Percentiles rank a stretch among this genome's conserved stretches.
Conservation (phyloP, 2,113 vertebrate genomes). For the Anser cygnoides region DNA sequence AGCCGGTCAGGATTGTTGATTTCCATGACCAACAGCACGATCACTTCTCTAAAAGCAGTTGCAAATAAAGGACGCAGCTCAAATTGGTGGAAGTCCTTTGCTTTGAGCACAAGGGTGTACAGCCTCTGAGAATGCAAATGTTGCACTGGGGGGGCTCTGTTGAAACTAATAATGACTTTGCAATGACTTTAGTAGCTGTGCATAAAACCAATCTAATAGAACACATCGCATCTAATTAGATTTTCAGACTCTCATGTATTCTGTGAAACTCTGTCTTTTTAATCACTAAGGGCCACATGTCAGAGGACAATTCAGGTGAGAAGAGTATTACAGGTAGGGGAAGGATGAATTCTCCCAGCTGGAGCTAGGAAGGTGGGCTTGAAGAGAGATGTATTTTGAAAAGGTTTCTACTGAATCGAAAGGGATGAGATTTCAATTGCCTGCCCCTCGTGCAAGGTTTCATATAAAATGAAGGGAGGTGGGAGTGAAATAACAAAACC, state of each 20-base stretch:
- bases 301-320: background rate
- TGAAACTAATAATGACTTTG: background rate
- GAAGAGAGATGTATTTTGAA: background rate
- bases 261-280: background rate
- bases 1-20: background rate
- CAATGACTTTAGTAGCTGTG: background rate
- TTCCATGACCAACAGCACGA: background rate
- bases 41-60: background rate
- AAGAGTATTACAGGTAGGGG: background rate
- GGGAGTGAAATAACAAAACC: background rate
- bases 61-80: background rate
- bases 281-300: background rate
- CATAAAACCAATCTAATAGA: background rate
- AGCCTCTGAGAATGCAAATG: background rate
- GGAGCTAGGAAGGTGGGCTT: background rate
- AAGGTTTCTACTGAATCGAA: background rate
- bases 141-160: background rate
- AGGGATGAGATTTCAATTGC: background rate
- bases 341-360: background rate
- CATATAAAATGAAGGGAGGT: background rate
- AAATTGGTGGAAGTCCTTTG: background rate
- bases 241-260: background rate
- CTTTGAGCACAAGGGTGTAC: background rate
- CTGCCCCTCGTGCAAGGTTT: background rate
- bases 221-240: background rate